Evolutionary conservation across 2,113 vertebrate genomes (phyloP), one percentile per base, ranked within the genome.

Genomic region (Trochalopteron elliotii): DNA sequence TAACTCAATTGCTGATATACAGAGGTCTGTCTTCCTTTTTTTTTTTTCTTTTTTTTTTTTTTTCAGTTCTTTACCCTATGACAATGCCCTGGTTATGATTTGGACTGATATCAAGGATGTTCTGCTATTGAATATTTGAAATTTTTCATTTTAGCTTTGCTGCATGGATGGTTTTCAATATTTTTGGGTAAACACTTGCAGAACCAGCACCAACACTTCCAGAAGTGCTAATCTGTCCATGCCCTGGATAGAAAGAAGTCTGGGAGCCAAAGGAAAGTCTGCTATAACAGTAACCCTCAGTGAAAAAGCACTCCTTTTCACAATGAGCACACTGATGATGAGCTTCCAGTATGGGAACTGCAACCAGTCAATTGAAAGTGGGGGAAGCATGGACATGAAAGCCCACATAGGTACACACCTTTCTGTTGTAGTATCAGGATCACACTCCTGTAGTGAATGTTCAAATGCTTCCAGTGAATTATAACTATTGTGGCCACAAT

Each of bases 401-500:
- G 14, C 14, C 15, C 30, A 22, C 6, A 4, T 3, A 67, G 64
- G 27, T 31, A 12, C 24, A 15, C 42, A 22, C 59, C 49, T 61
- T 83, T 30, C 27, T 86, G 16, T 15, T 39, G 50, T 71, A 0
- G 5, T 52, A 15, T 37, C 11, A 61, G 83, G 37, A 22, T 89
- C 77, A 45, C 59, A 80, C 63, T 86, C 83, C 80, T 90, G 64
- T 83, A 76, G 71, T 77, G 64, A 78, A 39, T 13, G 20, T 53
- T 70, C 50, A 87, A 45, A 83, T 2, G 2, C 40, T 52, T 55
- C 25, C 7, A 8, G 9, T 25, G 35, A 13, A 4, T 78, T 77
- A 7, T 6, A 59, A 59, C 13, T 57, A 2, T 15, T 49, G 31
- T 61, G 18, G 33, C n/a, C 30, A 9, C 27, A 75, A 42, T 20